Conservation (phyloP, 2,888 invertebrate genomes). For the Toxonevra muliebris region DNA sequence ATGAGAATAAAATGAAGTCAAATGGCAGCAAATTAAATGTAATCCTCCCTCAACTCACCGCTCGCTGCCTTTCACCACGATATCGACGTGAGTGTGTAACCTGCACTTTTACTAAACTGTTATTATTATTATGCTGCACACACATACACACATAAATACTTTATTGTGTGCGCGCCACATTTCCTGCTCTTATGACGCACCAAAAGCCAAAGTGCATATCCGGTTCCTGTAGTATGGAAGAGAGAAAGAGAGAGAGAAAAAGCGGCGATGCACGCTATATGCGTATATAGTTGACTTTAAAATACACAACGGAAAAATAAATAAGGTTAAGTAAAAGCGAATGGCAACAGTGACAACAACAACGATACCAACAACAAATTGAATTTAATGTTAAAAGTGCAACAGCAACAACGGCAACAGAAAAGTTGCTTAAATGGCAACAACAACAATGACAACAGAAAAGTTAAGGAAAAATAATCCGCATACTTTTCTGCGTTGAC, state of each 20-base stretch:
- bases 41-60: no score
- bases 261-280: not conserved
- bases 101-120: slow-evolving; percentile 1
- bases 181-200: not conserved
- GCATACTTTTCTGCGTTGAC: no score
- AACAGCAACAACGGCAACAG: not conserved
- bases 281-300: not conserved
- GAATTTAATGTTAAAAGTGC: not conserved
- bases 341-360: slow-evolving; percentile 5
- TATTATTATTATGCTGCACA: not conserved
- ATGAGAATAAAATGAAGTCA: no score
- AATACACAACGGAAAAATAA: not conserved
- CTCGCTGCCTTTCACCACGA: no score
- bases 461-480: no score
- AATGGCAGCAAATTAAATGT: no score
- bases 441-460: not conserved
- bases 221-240: not conserved
- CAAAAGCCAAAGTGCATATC: not conserved
- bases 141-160: not conserved
- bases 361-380: slow-evolving; percentile 10
- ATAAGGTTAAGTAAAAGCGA: no score
- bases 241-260: not conserved
- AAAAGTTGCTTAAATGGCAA: not conserved
- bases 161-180: no score
- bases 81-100: no score